Evolutionary conservation across 2,888 invertebrate species (phyloP), one percentile per base, ranked within the genome.

Genomic region (Amiota mariae): DNA sequence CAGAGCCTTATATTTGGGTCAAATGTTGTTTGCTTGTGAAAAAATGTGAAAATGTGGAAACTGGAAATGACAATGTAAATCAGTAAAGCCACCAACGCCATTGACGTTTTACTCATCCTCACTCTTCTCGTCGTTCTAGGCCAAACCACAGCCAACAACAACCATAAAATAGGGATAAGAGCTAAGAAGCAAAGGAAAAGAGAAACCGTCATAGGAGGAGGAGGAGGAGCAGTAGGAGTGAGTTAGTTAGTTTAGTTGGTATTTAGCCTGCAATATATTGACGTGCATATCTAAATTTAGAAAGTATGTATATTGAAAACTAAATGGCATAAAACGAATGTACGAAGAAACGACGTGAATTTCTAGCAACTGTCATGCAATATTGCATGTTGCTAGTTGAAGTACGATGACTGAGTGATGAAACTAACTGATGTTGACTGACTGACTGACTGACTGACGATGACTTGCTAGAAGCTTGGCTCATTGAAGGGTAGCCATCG

Each of bases 31-130:
- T 68, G n/a, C 20, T 9, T 51, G 51, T 13, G 24, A 20, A 59
- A 20, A 59, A 36, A 36, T 36, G 36, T 36, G 36, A 36, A 36
- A 36, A 36, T 36, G 36, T 36, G 3, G 36, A 2, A 54, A n/a
- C 67, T 68, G 67, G 20, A 68, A 51, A 51, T 68, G 67, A 68
- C 49, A 68, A 68, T 68, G 67, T 68, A 68, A 68, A 68, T 68
- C 67, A 54, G 67, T 20, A 24, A 47, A 63, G 36, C 51, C 66
- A 24, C 3, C 66, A 46, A 8, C 47, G 48, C 15, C 61, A 18
- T 20, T 36, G 61, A 9, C 61, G 20, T 18, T 12, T 13, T 18
- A 1, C 13, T 61, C 13, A 61, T 13, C 61, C 8, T 8, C 15
- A 12, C 20, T 10, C 15, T 59, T 24, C 15, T 59, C 20, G 20